phyloP scores from a whole-genome alignment of 2,888 invertebrate species.

The Sisyra nigra region DNA sequence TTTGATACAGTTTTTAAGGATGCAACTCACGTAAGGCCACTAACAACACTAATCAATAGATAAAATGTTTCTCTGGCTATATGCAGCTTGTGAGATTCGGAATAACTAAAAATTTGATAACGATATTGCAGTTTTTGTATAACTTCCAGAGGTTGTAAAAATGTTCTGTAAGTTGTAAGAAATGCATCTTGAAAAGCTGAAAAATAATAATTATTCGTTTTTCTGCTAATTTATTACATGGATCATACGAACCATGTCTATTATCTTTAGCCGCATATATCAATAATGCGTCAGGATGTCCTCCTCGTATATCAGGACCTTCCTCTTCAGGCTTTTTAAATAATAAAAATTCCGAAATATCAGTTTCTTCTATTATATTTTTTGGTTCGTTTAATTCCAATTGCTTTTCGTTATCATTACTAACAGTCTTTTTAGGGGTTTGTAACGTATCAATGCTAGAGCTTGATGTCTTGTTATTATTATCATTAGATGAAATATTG shows the following conservation, averaged over 20 bases:
- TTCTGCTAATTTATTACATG: neutral
- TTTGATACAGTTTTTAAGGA: too few species aligned
- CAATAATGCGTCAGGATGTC: conserved; percentile 83
- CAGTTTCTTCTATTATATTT: conserved; percentile 62
- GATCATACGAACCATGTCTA: conserved; percentile 41
- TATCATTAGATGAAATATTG: too few species aligned
- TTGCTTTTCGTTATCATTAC: too few species aligned
- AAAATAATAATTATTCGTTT: conserved; percentile 13
- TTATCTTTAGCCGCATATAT: conserved; percentile 92
- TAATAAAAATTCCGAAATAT: conserved; percentile 64
- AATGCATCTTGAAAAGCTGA: conserved; percentile 95
- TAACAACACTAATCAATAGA: conserved; percentile 83
- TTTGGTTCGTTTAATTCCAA: conserved; percentile 19
- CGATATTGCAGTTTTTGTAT: conserved; percentile 72
- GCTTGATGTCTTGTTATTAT: too few species aligned
- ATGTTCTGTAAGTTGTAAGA: conserved; percentile 92
- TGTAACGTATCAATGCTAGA: too few species aligned
- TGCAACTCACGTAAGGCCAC: conserved; percentile 79
- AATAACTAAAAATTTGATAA: conserved; percentile 57
- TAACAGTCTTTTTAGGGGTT: too few species aligned
- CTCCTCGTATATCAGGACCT: conserved; percentile 84
- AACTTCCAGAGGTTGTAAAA: conserved; percentile 74
- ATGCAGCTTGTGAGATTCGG: conserved; percentile 51
- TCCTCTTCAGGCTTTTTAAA: conserved; percentile 69
- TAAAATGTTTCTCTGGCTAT: conserved; percentile 80